A percentile compares a stretch with the other conserved stretches of the same genome.
phyloP scores from a whole-genome alignment of 2,113 vertebrate species.

The Paraplagusia blochii region DNA sequence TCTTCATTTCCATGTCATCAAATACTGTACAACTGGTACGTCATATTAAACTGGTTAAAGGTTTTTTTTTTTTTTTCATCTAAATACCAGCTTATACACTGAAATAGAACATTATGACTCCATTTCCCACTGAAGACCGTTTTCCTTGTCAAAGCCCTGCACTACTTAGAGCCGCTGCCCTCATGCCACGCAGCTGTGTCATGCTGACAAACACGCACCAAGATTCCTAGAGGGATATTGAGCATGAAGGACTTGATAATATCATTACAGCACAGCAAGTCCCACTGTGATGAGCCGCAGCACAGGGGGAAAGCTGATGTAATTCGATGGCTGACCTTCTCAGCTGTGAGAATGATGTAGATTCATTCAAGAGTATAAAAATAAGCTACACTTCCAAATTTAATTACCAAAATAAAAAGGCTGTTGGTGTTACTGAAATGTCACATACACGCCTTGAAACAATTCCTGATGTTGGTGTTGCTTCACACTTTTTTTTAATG shows the following conservation, averaged over 20 bases:
- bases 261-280: constrained; percentile 15
- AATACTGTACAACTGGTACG: no score
- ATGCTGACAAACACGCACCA: constrained; percentile 22
- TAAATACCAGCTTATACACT: neutral
- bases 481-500: constrained; percentile 27
- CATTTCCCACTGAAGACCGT: constrained; percentile 4
- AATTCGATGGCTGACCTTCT: constrained; percentile 66
- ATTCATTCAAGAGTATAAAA: constrained; percentile 40
- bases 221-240: constrained; percentile 2
- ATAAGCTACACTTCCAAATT: constrained; percentile 42
- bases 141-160: constrained; percentile 11
- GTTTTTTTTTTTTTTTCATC: neutral
- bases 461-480: neutral
- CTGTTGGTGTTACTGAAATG: constrained; percentile 47
- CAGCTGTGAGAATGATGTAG: constrained; percentile 36
- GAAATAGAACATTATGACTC: neutral
- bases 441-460: constrained; percentile 28
- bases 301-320: constrained; percentile 41
- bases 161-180: constrained; percentile 27
- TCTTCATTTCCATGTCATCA: no score
- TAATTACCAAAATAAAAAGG: constrained; percentile 30
- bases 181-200: constrained; percentile 28
- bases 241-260: constrained; percentile 19
- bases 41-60: neutral
- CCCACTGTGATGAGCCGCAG: constrained; percentile 26